Evolutionary conservation across 1,140 invertebrate genomes (phyloP), one percentile per base, ranked within the genome.

Genomic region (Drosophila sulfurigaster): DNA sequence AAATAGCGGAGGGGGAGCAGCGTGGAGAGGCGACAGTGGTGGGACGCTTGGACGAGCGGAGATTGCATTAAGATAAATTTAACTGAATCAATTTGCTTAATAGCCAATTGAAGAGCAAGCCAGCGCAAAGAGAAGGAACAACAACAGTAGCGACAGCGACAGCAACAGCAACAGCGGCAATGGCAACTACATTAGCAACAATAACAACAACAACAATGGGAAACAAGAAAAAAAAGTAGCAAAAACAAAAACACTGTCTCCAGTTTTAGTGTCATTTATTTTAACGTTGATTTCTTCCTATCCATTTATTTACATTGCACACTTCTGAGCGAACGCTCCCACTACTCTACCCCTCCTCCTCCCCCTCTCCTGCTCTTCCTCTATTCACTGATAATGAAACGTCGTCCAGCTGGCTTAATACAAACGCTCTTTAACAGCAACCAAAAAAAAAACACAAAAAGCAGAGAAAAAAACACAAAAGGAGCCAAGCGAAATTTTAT

Each of bases 1-100:
- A 15, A 11, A n/a, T 16, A 25, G 51, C 15, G 13, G 48, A 68
- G 5, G 48, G 60, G 52, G 32, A 10, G 11, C 20, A 25, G 3
- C 20, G 20, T 25, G 46, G 51, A 30, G 49, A 28, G 30, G 30
- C 30, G n/a, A 30, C 16, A 38, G 28, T 54, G 65, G 51, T 63
- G 45, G 62, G 25, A 56, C 57, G 67, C 43, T 63, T 65, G 69
- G 78, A 67, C 71, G 76, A 89, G 79, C 78, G 79, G 71, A 91
- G 88, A 91, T 91, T 91, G 88, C 88, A 91, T 91, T 91, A 91
- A 91, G 88, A 91, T 91, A 91, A 91, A 91, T 91, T 91, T 91
- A 91, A 91, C 88, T 91, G 88, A 91, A 91, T 91, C 88, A 91
- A 91, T 91, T 91, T 91, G 88, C 88, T 91, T 91, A 91, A 91